Evolutionary conservation across 2,113 vertebrate species (phyloP).

Genomic region (Cyphomyrus discorhynchus): DNA sequence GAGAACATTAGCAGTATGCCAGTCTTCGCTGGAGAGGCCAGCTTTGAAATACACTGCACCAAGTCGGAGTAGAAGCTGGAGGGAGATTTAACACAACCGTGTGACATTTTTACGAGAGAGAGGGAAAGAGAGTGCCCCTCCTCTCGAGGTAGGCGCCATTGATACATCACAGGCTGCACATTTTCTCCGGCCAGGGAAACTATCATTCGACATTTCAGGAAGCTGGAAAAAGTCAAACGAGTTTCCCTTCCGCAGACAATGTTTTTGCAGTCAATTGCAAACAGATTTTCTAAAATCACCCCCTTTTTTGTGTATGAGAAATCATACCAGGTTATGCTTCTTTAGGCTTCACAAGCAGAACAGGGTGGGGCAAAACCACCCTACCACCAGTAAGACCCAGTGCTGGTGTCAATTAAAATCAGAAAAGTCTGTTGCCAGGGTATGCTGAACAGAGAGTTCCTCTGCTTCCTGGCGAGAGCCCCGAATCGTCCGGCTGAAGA

Average conservation of each 20-base stretch:
- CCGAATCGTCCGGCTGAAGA: background rate
- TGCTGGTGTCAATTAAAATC: conserved; percentile 55
- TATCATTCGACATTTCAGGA: background rate
- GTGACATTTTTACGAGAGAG: conserved; percentile 49
- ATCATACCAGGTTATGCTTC: background rate
- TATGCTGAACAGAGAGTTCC: conserved; percentile 26
- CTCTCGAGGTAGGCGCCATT: background rate
- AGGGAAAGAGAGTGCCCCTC: conserved; percentile 8
- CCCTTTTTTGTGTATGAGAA: background rate
- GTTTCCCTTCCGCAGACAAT: background rate
- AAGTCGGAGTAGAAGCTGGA: background rate
- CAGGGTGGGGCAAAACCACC: conserved; percentile 29
- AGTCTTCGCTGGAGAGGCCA: background rate
- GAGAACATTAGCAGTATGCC: background rate
- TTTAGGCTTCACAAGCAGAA: background rate
- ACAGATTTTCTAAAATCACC: background rate
- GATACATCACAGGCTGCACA: background rate
- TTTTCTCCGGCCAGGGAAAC: background rate
- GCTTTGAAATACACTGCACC: background rate
- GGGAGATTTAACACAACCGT: conserved; percentile 39
- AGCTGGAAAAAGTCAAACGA: background rate
- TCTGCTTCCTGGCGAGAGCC: background rate
- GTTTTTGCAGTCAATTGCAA: background rate
- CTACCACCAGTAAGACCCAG: conserved; percentile 4
- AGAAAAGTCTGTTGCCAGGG: conserved; percentile 37